phyloP scores from a whole-genome alignment of 2,113 vertebrate species.

The Dryoscopus gambensis region DNA sequence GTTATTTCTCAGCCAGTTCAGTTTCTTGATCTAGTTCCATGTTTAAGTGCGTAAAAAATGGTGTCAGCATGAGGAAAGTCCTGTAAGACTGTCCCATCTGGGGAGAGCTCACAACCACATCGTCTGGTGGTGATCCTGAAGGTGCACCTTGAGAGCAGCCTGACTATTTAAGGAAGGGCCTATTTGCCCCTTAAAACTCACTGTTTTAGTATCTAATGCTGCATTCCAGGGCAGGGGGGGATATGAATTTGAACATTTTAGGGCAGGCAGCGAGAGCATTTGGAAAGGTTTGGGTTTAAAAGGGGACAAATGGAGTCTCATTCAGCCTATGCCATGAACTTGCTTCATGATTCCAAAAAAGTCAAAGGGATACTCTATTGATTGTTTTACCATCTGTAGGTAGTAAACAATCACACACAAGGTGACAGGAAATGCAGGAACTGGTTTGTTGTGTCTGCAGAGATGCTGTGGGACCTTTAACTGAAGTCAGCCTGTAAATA shows the following conservation, averaged over 20 bases:
- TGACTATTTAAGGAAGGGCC: background rate
- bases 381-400: background rate
- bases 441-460: background rate
- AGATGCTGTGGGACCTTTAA: background rate
- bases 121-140: background rate
- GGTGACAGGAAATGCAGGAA: background rate
- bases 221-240: rapidly evolving
- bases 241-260: background rate
- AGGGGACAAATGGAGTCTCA: background rate
- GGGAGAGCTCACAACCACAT: background rate
- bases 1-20: background rate
- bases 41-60: background rate
- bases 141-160: background rate
- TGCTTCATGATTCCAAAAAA: background rate
- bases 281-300: background rate
- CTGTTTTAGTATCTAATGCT: background rate
- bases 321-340: background rate
- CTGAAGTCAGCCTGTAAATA: background rate
- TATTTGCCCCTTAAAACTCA: background rate
- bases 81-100: background rate
- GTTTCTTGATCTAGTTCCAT: background rate
- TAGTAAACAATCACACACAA: background rate
- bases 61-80: background rate
- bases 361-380: background rate
- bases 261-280: background rate